phyloP scores from a whole-genome alignment of 2,888 invertebrate genomes.

The Drosophila mimetica region DNA sequence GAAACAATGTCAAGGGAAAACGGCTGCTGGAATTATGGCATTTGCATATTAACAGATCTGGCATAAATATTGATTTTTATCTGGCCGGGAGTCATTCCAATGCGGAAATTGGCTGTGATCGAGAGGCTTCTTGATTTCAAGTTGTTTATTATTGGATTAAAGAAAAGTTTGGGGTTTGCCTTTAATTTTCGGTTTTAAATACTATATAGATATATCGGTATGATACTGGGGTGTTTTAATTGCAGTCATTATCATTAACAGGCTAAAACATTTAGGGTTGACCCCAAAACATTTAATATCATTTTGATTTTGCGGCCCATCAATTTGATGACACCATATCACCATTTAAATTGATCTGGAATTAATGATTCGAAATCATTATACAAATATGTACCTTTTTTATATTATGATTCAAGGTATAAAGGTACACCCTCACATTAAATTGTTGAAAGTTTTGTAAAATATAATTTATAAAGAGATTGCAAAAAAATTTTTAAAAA shows the following conservation, averaged over 20 bases:
- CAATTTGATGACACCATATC: background rate
- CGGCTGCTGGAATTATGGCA: constrained; percentile 26
- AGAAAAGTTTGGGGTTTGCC: background rate
- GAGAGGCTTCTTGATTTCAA: background rate
- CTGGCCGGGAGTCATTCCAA: constrained; percentile 9
- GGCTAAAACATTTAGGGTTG: background rate
- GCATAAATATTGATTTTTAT: constrained; percentile 32
- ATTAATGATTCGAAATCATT: background rate
- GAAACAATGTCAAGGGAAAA: constrained; percentile 40
- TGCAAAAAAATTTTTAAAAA: no score
- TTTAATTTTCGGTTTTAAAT: background rate
- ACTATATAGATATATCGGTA: background rate
- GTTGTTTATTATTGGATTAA: background rate
- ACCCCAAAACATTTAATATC: background rate
- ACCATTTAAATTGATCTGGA: background rate
- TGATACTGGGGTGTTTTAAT: background rate
- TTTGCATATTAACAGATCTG: constrained; percentile 42
- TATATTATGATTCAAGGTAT: background rate
- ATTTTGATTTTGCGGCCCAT: background rate
- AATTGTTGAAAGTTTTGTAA: background rate
- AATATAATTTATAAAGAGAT: no score
- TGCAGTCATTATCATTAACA: constrained; percentile 4
- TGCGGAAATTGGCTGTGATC: constrained; percentile 24
- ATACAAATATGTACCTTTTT: background rate
- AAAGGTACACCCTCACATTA: background rate